These are phyloP conservation scores for Turnix velox DNA, from an alignment of 2,113 vertebrate genomes.

Conservation along the genomic window DNA sequence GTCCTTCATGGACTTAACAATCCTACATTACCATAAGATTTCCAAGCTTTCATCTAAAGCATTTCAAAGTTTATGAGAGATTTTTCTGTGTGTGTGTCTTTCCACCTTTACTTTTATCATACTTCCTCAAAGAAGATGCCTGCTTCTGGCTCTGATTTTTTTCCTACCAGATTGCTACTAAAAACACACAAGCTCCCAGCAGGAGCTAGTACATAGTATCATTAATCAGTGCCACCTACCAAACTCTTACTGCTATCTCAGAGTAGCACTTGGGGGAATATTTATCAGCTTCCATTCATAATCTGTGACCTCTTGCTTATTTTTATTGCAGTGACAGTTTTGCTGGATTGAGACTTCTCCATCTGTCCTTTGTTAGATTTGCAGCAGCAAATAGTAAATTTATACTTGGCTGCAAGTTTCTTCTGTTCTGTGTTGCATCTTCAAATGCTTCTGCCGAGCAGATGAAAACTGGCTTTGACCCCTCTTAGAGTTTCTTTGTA, in stretches of 20 bases:
- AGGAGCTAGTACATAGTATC: neutral
- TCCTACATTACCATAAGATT: neutral
- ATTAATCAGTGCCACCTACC: neutral
- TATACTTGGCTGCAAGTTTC: neutral
- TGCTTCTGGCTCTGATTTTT: neutral
- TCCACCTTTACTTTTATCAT: neutral
- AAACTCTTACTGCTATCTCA: neutral
- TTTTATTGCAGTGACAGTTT: neutral
- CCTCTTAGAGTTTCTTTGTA: neutral
- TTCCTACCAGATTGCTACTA: neutral
- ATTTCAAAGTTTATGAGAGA: neutral
- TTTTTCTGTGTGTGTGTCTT: neutral
- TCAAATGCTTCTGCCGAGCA: neutral
- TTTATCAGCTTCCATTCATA: neutral
- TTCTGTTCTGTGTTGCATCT: neutral
- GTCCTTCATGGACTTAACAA: neutral
- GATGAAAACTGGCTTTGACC: neutral
- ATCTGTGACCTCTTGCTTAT: conserved; percentile 1
- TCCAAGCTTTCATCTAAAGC: neutral
- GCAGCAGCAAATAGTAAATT: neutral
- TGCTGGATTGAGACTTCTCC: neutral
- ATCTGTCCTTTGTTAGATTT: neutral
- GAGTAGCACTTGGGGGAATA: neutral
- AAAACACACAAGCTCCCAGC: neutral
- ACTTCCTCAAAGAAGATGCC: neutral